Evolutionary conservation across 2,888 invertebrate species (phyloP).

Genomic region (Pollenia labialis): DNA sequence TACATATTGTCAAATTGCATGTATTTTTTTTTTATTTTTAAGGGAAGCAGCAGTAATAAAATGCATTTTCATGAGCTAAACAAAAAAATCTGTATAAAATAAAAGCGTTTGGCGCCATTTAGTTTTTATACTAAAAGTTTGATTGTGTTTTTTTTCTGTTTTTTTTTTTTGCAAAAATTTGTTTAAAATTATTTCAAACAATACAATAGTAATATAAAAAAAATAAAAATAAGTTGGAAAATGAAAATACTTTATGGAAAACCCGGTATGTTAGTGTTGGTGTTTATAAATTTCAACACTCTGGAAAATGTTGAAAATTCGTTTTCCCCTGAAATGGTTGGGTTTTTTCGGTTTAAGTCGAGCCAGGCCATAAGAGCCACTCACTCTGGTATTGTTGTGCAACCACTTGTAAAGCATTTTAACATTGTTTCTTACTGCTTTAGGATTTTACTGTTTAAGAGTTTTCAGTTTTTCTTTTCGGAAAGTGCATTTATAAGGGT

Average conservation of each 20-base stretch:
- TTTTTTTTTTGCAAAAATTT: neutral
- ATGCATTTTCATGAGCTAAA: constrained; percentile 67
- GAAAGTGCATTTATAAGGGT: neutral
- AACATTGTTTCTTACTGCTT: constrained; percentile 23
- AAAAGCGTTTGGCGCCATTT: constrained; percentile 64
- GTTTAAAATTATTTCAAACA: constrained; percentile 25
- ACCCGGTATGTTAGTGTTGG: neutral
- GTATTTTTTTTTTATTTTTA: neutral
- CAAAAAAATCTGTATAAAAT: constrained; percentile 36
- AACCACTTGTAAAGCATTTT: constrained; percentile 40
- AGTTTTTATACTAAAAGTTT: constrained; percentile 29
- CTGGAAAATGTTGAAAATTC: constrained; percentile 11
- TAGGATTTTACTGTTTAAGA: constrained; percentile 12
- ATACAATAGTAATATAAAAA: constrained; percentile 18
- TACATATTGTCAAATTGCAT: constrained; percentile 20
- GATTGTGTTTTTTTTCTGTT: neutral
- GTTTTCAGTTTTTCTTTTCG: neutral
- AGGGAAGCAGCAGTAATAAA: constrained; percentile 62
- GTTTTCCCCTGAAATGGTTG: constrained; percentile 5
- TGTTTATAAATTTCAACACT: neutral
- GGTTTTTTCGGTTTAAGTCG: neutral
- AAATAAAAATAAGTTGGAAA: neutral
- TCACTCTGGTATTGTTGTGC: constrained; percentile 23
- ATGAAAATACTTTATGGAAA: neutral
- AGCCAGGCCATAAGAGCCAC: constrained; percentile 4